Evolutionary conservation across 2,888 invertebrate species (phyloP), one percentile per base, ranked within the genome.

Genomic region (Erebia aethiops): DNA sequence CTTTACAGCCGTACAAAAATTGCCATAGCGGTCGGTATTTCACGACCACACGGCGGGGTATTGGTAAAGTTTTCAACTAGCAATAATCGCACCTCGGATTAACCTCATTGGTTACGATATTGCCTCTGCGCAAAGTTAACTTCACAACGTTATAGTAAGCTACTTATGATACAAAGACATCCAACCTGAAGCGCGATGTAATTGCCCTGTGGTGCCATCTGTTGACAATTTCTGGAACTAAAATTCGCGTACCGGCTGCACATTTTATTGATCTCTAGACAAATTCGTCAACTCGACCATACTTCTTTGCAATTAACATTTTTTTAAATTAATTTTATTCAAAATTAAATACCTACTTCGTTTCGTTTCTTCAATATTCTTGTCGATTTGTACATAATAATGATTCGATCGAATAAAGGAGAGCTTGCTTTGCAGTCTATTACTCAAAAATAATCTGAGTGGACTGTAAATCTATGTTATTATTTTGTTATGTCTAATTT

Each of bases 21-120:
- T 97, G 96, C 96, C 96, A 94, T 95, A 94, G 96, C 94, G 96
- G 95, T 95, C 96, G 95, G 94, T 96, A 95, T 97, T 97, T 96
- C 96, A 97, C 96, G 96, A 95, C 96, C 95, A 94, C 96, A 94
- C 92, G 96, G 96, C 96, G 96, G 96, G 96, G 96, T 97, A 97
- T 97, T 97, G 97, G 97, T 96, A 96, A 96, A 97, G 96, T 97
- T 97, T 97, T 97, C 96, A 97, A 97, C 96, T 97, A 97, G 97
- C 97, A 97, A 97, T 96, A 96, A 96, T 96, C 96, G 95, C 96
- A 96, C 95, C 96, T 96, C 96, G 95, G 96, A 95, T 95, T 92
- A 94, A 95, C 96, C 95, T 96, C 96, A 96, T 96, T 94, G 96
- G 96, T 96, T 96, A 96, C 96, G 96, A 96, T 96, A 96, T 95